Base-by-base conservation (phyloP, 2,113 vertebrate genomes). In the Blennius ocellaris region DNA sequence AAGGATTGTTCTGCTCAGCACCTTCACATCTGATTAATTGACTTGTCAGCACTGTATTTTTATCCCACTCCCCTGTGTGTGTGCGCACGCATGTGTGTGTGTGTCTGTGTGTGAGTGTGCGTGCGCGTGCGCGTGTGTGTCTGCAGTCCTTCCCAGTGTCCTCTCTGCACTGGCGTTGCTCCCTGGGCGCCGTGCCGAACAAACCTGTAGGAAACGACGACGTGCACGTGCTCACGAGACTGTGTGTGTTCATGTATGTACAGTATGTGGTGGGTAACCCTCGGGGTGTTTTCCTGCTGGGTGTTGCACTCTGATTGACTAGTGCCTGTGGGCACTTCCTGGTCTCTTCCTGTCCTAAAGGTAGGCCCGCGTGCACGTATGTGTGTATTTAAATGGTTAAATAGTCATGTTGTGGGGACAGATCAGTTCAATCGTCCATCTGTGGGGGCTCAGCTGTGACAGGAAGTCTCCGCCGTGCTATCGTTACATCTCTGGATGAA, bases 31-130 rank as follows among this genome's bases (percentile, higher is more conserved):
- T 95, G 93, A 94, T 95, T 95, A 94, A 95, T 95, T 94, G 93
- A 94, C 92, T 93, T 95, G 94, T 94, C 94, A 94, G 94, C 93
- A 95, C 85, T 92, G 93, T 94, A 95, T 94, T 94, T 95, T 94
- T 94, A 94, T 94, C 93, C 90, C 69, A 79, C 77, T 94, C 92
- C 91, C 92, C 75, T 82, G 91, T 90, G 30, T 44, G 40, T 48
- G 51, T 48, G 72, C 39, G 41, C 16, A 83, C 66, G 52, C 11
- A 38, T 57, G 55, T 37, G 56, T 43, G 59, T 41, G 48, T 44
- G 17, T 11, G 15, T 14, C 1, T 16, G 8, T 6, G 43, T 59
- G n/a, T 36, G 68, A 36, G 63, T 30, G 58, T 58, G 15, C 65
- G 6, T 75, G 43, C 67, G 58, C 49, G 56, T 1, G 40, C 49